These are phyloP conservation scores for Ctenosaura bakeri DNA, from an alignment of 2,797 vertebrate species.

Conservation along the genomic window DNA sequence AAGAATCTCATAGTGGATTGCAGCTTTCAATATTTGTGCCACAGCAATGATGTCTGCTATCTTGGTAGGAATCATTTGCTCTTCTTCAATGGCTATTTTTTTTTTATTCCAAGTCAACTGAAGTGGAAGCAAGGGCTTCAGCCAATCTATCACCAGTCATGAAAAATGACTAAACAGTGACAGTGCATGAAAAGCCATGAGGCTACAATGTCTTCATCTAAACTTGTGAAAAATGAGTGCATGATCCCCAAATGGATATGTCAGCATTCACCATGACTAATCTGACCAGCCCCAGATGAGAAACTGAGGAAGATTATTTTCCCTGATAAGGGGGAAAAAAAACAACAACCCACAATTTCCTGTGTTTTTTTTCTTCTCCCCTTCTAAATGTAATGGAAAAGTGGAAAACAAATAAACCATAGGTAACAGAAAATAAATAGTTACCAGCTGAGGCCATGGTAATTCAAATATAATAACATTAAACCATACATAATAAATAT, in stretches of 20 bases:
- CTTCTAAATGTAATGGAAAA: constrained; percentile 22
- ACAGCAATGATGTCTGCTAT: too few relatives aligned
- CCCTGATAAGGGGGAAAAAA: constrained; percentile 16
- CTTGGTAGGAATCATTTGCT: not conserved
- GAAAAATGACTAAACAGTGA: constrained; percentile 27
- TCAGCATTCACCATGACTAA: constrained; percentile 11
- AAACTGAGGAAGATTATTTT: constrained; percentile 29
- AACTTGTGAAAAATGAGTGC: constrained; percentile 31
- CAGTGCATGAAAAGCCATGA: constrained; percentile 10
- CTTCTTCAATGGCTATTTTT: not conserved
- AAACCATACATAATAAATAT: constrained; percentile 54
- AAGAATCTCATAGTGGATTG: not conserved
- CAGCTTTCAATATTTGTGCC: not conserved
- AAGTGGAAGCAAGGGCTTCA: not conserved
- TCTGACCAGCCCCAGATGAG: constrained; percentile 15
- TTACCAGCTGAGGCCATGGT: constrained; percentile 24
- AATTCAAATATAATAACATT: constrained; percentile 30
- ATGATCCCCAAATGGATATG: not conserved
- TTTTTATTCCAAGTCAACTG: not conserved
- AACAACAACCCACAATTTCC: constrained; percentile 1
- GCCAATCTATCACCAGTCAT: not conserved
- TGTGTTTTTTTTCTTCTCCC: not conserved
- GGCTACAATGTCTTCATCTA: not conserved
- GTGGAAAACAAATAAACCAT: constrained; percentile 10
- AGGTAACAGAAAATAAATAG: constrained; percentile 8